Evolutionary conservation across 2,113 vertebrate species (phyloP).

Genomic region (Merops nubicus): DNA sequence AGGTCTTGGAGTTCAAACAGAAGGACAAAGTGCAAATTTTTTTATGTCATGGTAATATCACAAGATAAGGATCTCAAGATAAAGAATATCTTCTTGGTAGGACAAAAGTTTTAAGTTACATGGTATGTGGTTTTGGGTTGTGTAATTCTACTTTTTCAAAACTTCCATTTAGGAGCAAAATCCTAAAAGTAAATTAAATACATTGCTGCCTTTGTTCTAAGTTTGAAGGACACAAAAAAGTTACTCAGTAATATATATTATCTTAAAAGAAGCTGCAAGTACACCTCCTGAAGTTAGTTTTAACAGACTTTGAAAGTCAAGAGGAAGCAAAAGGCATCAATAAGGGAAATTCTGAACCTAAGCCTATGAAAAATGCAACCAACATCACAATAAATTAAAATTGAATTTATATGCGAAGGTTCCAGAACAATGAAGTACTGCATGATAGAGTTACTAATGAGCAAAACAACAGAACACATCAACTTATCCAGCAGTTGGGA

Average conservation of each 20-base stretch:
- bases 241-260: not conserved
- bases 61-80: not conserved
- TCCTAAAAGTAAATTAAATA: not conserved
- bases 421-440: not conserved
- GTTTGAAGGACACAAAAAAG: not conserved
- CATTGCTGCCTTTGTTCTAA: not conserved
- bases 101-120: not conserved
- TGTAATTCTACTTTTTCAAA: not conserved
- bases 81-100: not conserved
- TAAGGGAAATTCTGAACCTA: not conserved
- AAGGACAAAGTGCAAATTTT: not conserved
- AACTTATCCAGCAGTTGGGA: not conserved
- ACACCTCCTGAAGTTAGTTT: not conserved
- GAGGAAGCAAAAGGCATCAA: not conserved
- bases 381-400: not conserved
- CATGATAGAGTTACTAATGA: not conserved
- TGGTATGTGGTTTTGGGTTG: not conserved
- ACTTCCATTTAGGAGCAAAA: not conserved
- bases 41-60: not conserved
- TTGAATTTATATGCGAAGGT: not conserved
- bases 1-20: not conserved
- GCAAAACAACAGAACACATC: not conserved
- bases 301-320: not conserved
- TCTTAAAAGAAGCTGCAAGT: not conserved
- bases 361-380: not conserved